A percentile compares a stretch with the other conserved stretches of the same genome.
phyloP scores from a whole-genome alignment of 2,888 invertebrate species.

The Diabrotica balteata region DNA sequence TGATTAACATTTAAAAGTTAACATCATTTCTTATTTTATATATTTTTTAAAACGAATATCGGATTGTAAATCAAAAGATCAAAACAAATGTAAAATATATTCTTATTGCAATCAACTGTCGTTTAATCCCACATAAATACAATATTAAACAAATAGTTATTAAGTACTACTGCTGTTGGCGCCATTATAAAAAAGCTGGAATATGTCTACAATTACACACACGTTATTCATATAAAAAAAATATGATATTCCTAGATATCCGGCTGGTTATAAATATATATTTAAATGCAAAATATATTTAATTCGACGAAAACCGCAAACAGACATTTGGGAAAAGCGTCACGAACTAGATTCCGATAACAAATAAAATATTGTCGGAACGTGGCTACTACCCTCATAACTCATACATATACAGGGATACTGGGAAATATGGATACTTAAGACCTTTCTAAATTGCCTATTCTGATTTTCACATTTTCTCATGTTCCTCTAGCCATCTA shows the following conservation, averaged over 20 bases:
- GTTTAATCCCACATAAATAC: too few relatives aligned
- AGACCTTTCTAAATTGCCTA: slow-evolving; percentile 57
- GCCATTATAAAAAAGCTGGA: too few relatives aligned
- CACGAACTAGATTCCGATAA: slow-evolving; percentile 61
- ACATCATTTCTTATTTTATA: too few relatives aligned
- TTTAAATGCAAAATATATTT: slow-evolving; percentile 53
- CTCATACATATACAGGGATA: slow-evolving; percentile 59
- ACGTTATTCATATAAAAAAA: neutral
- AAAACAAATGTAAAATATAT: too few relatives aligned
- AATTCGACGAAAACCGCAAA: slow-evolving; percentile 59
- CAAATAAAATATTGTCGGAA: slow-evolving; percentile 61
- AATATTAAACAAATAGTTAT: too few relatives aligned
- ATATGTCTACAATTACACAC: too few relatives aligned
- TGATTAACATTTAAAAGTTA: too few relatives aligned
- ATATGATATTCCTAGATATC: neutral
- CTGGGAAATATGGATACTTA: slow-evolving; percentile 60
- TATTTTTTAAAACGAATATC: too few relatives aligned
- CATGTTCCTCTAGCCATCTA: slow-evolving; percentile 44
- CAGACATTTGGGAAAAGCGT: slow-evolving; percentile 59
- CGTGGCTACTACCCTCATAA: slow-evolving; percentile 59
- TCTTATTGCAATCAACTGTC: too few relatives aligned
- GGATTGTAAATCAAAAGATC: too few relatives aligned
- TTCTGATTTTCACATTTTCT: slow-evolving; percentile 54
- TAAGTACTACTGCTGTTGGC: too few relatives aligned
- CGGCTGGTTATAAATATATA: slow-evolving; percentile 23